Conservation (phyloP, 2,113 vertebrate species). For the Polypterus bichir region DNA sequence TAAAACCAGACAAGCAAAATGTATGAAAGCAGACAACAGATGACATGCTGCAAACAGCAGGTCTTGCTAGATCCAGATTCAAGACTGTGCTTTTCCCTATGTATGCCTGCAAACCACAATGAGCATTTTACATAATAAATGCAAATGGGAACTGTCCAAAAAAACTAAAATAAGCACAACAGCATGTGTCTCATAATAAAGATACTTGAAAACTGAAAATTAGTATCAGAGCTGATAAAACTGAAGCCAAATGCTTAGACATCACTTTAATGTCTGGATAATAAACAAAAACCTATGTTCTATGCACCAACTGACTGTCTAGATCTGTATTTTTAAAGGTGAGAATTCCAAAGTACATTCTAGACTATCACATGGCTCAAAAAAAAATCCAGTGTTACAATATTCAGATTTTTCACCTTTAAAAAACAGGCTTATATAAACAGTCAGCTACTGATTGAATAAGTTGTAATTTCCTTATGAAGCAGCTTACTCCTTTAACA, state of each 20-base stretch:
- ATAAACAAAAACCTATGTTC: not conserved
- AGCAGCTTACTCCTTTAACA: constrained; percentile 94
- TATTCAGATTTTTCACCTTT: constrained; percentile 26
- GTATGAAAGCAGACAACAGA: too few relatives aligned
- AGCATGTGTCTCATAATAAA: too few relatives aligned
- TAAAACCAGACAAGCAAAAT: too few relatives aligned
- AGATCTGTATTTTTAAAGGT: not conserved
- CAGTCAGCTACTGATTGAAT: constrained; percentile 73
- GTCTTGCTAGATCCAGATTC: too few relatives aligned
- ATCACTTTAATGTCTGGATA: not conserved
- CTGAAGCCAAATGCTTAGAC: constrained; percentile 1
- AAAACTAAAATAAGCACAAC: too few relatives aligned
- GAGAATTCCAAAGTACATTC: constrained; percentile 18
- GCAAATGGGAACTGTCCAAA: too few relatives aligned
- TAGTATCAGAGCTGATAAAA: not conserved
- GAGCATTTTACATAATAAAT: too few relatives aligned
- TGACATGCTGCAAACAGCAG: too few relatives aligned
- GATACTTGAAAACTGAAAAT: too few relatives aligned
- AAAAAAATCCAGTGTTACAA: constrained; percentile 14
- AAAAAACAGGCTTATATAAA: constrained; percentile 65
- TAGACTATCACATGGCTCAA: constrained; percentile 26
- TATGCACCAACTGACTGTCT: not conserved
- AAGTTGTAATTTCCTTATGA: constrained; percentile 65
- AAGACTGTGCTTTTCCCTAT: too few relatives aligned
- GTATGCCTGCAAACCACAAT: too few relatives aligned